phyloP scores from a whole-genome alignment of 2,797 vertebrate species.

The Erpetoichthys calabaricus region DNA sequence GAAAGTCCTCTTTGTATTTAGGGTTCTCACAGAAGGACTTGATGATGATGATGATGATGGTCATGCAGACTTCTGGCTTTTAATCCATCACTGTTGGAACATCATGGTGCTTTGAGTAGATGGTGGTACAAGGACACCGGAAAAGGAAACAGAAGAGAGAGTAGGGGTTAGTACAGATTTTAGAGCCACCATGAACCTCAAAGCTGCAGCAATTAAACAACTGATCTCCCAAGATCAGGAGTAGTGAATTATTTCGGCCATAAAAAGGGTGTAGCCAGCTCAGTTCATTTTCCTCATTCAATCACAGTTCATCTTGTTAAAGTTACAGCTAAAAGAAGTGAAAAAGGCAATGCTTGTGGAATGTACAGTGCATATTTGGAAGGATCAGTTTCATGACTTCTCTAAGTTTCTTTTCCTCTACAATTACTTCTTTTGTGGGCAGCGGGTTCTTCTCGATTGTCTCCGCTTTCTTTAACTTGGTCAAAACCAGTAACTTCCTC shows the following conservation, averaged over 20 bases:
- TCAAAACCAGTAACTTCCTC: slow-evolving; percentile 62
- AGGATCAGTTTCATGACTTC: slow-evolving; percentile 47
- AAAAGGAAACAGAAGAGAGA: too few species aligned
- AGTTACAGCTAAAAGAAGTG: slow-evolving; percentile 90
- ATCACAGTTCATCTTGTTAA: slow-evolving; percentile 57
- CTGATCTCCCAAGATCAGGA: slow-evolving; percentile 29
- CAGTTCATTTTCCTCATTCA: slow-evolving; percentile 59
- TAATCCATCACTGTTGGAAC: too few species aligned
- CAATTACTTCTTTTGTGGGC: slow-evolving; percentile 84
- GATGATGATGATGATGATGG: too few species aligned
- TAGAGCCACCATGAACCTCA: too few species aligned
- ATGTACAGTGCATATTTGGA: slow-evolving; percentile 61
- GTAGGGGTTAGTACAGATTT: too few species aligned
- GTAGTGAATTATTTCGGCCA: slow-evolving; percentile 43
- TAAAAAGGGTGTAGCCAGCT: slow-evolving; percentile 47
- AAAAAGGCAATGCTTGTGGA: slow-evolving; percentile 96
- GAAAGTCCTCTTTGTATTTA: too few species aligned
- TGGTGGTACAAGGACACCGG: too few species aligned
- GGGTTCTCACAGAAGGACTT: too few species aligned
- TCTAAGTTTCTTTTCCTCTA: slow-evolving; percentile 77
- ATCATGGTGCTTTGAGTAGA: too few species aligned
- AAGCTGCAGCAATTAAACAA: slow-evolving; percentile 38
- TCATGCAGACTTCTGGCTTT: too few species aligned
- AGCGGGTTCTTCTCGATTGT: slow-evolving; percentile 76
- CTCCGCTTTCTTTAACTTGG: slow-evolving; percentile 76